Evolutionary conservation across 2,888 invertebrate species (phyloP), one percentile per base, ranked within the genome.

Genomic region (Ennomos erosarius): DNA sequence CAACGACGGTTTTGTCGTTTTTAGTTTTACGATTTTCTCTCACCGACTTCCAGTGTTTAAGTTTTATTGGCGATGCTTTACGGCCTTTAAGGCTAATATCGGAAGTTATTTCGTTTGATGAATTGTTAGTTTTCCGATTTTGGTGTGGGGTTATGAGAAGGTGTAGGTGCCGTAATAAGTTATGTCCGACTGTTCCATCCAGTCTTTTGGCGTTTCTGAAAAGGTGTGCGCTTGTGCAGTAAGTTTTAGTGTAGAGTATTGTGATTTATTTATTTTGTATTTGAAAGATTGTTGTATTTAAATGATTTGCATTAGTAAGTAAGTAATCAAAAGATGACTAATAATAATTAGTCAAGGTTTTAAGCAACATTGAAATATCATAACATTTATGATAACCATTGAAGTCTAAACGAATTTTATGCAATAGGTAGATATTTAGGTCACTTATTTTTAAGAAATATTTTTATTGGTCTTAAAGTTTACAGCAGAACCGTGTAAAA

Each of bases 31-130:
- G 66, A 50, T 39, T 54, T 54, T 49, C 49, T 44, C 47, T 51
- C 49, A 36, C 47, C 44, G 53, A 44, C 60, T 54, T 70, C 78
- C 78, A 74, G 82, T 77, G 73, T 81, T 82, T 75, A 70, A 76
- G 69, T 65, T 81, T 87, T 87, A 85, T 86, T 80, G 78, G 71
- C 75, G 79, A 81, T 74, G 81, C 79, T 83, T 84, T 79, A 76
- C 46, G 51, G 47, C 40, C 47, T 36, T 73, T 68, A 72, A 71
- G 61, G 68, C 49, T 49, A 53, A 58, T 54, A 45, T 46, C 65
- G 64, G 70, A 68, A 57, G 62, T 68, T 70, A 67, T 68, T 59
- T 57, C 55, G 55, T 55, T 53, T 56, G 52, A 53, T 61, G 66
- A 62, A 64, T 66, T 68, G 68, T 67, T 64, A 63, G 65, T 67